These are phyloP conservation scores for Phortica okadai DNA, from an alignment of 2,888 invertebrate species.

Conservation along the genomic window DNA sequence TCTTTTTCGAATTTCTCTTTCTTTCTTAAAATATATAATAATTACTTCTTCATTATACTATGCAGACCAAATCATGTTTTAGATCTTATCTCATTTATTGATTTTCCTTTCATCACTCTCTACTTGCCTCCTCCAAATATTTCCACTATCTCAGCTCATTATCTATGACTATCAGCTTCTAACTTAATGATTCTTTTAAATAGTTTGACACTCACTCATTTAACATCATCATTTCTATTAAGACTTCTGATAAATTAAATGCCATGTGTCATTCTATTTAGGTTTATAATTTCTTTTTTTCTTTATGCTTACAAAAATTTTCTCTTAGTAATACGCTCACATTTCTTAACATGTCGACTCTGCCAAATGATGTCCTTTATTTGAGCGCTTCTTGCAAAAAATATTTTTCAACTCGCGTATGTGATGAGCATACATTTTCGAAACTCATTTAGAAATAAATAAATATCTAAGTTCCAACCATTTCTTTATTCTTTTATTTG, in stretches of 20 bases:
- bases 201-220: not conserved
- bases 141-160: no score
- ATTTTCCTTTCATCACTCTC: no score
- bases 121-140: no score
- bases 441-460: conserved; percentile 22
- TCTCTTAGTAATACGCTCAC: not conserved
- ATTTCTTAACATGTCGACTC: not conserved
- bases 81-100: no score
- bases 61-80: no score
- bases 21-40: no score
- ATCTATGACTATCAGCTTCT: not conserved
- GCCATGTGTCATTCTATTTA: not conserved
- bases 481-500: not conserved
- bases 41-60: no score
- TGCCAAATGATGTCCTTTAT: conserved; percentile 4
- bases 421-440: conserved; percentile 15
- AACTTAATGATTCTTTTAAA: not conserved
- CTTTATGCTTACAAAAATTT: not conserved
- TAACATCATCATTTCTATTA: not conserved
- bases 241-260: not conserved
- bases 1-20: no score
- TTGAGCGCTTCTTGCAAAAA: not conserved
- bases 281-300: no score
- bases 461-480: not conserved
- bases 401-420: conserved; percentile 19